Percentiles rank a stretch among this genome's conserved stretches.
Evolutionary conservation across 2,888 invertebrate species (phyloP).

Genomic region (Tinea semifulvella): DNA sequence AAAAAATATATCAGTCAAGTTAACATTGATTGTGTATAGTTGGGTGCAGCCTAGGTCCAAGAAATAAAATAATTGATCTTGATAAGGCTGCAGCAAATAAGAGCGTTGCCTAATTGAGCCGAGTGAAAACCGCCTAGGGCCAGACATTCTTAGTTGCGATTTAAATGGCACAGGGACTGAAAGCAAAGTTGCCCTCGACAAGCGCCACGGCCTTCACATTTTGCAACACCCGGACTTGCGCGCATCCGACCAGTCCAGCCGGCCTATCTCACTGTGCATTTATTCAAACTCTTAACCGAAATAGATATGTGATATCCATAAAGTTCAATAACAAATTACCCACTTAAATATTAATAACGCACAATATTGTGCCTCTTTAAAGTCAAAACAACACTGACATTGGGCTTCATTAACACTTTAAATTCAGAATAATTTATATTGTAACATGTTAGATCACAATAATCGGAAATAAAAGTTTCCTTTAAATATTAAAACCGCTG

Average conservation of each 20-base stretch:
- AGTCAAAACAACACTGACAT: conserved; percentile 9
- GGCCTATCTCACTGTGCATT: conserved; percentile 30
- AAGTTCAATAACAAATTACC: conserved; percentile 1
- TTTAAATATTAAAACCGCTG: conserved; percentile 8
- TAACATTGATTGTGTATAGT: too few species aligned
- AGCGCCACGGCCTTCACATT: conserved; percentile 55
- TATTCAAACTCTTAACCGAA: conserved; percentile 24
- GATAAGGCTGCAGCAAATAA: not conserved
- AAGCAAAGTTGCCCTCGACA: conserved; percentile 35
- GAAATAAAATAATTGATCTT: not conserved
- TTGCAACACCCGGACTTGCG: conserved; percentile 60
- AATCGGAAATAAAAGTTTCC: conserved; percentile 15
- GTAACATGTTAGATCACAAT: conserved; percentile 13
- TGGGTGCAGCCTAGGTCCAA: too few species aligned
- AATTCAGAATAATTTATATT: conserved; percentile 10
- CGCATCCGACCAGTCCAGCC: conserved; percentile 41
- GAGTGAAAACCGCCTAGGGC: conserved; percentile 9
- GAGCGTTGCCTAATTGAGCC: not conserved
- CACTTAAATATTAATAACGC: not conserved
- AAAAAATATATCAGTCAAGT: too few species aligned
- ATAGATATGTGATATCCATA: not conserved
- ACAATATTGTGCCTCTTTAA: not conserved
- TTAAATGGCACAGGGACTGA: conserved; percentile 55
- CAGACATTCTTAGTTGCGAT: conserved; percentile 25
- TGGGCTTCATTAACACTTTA: conserved; percentile 6